Conservation (phyloP, 2,888 invertebrate species). For the Protonemura montana region DNA sequence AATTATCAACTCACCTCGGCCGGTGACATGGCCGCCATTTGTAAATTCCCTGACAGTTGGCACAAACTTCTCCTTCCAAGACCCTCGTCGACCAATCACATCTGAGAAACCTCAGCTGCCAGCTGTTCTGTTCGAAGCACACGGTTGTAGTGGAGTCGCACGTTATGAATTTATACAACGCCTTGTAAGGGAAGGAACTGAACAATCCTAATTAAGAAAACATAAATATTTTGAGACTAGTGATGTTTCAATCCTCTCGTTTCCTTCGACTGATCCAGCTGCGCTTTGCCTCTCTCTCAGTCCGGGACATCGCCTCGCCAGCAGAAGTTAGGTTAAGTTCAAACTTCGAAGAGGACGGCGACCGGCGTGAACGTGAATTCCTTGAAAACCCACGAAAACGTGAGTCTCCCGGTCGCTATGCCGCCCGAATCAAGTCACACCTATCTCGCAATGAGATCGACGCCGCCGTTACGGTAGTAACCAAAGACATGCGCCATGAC, state of each 20-base stretch:
- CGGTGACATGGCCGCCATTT: conserved; percentile 79
- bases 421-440: background rate
- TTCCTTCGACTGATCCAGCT: background rate
- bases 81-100: background rate
- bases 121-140: no score
- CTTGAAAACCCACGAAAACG: background rate
- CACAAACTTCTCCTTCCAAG: background rate
- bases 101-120: no score
- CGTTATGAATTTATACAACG: no score
- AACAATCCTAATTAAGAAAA: no score
- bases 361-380: background rate
- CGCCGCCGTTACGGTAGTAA: background rate
- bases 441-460: background rate
- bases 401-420: background rate
- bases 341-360: background rate
- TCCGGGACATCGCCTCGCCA: background rate
- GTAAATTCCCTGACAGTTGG: conserved; percentile 56
- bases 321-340: background rate
- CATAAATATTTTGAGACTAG: background rate
- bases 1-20: conserved; percentile 68
- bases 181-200: no score
- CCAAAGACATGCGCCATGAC: background rate
- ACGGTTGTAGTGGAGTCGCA: no score
- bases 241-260: background rate
- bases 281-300: background rate